Percentiles rank a stretch among this genome's conserved stretches.
Evolutionary conservation across 2,888 invertebrate species (phyloP).

Genomic region (Zygothrica quintamaculata): DNA sequence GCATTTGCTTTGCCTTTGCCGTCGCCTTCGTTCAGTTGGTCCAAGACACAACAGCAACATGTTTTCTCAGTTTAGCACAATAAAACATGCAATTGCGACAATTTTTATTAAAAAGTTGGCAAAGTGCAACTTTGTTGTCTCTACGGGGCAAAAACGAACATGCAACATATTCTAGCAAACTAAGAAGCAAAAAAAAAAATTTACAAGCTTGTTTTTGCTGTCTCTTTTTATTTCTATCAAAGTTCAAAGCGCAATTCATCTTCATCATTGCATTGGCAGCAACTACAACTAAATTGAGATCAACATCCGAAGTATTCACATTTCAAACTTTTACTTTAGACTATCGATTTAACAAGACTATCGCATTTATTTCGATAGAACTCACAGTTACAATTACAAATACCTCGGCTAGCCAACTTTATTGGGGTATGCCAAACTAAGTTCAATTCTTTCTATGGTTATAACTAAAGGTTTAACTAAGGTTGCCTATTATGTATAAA

Average conservation of each 20-base stretch:
- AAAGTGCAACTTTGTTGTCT: conserved; percentile 34
- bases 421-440: not conserved
- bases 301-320: conserved; percentile 46
- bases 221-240: conserved; percentile 62
- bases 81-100: conserved; percentile 63
- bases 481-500: too few species aligned
- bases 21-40: not conserved
- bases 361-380: conserved; percentile 54
- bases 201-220: conserved; percentile 59
- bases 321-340: conserved; percentile 45
- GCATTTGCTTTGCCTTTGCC: conserved; percentile 31
- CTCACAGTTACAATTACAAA: conserved; percentile 45
- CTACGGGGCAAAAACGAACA: conserved; percentile 21
- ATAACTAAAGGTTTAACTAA: too few species aligned
- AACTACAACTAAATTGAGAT: conserved; percentile 40
- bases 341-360: conserved; percentile 59
- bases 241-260: conserved; percentile 78
- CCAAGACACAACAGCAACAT: not conserved
- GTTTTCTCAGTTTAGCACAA: conserved; percentile 31
- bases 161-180: conserved; percentile 10
- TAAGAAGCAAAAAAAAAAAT: conserved; percentile 26
- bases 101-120: conserved; percentile 65
- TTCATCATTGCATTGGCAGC: conserved; percentile 57
- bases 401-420: too few species aligned
- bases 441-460: too few species aligned